Evolutionary conservation across 2,888 invertebrate genomes (phyloP).

Genomic region (Entomobrya proxima): DNA sequence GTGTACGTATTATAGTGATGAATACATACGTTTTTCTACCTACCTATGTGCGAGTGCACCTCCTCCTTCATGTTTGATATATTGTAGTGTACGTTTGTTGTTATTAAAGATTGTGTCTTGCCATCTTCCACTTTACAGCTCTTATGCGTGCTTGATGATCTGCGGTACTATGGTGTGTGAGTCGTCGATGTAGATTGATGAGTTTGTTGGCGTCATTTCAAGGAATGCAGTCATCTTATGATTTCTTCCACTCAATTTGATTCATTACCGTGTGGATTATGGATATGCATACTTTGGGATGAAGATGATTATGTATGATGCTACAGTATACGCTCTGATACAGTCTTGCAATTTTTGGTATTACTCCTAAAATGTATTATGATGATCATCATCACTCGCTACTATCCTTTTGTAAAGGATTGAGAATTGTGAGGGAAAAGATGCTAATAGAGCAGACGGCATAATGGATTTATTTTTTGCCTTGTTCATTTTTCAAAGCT

Average conservation of each 20-base stretch:
- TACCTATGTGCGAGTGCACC: not conserved
- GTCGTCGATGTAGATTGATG: slow-evolving; percentile 75
- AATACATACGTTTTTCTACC: not conserved
- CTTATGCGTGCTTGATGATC: slow-evolving; percentile 46
- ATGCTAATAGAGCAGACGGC: slow-evolving; percentile 2
- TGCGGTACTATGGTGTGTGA: slow-evolving; percentile 44
- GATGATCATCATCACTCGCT: not conserved
- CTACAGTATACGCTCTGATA: not conserved
- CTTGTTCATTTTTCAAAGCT: not conserved
- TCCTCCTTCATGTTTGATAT: not conserved
- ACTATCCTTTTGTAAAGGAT: slow-evolving; percentile 30
- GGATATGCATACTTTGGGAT: slow-evolving; percentile 34
- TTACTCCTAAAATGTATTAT: not conserved
- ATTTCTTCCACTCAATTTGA: slow-evolving; percentile 75
- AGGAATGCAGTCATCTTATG: slow-evolving; percentile 74
- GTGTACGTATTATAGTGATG: not conserved
- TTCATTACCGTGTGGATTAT: slow-evolving; percentile 72
- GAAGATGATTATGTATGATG: slow-evolving; percentile 31
- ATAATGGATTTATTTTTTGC: slow-evolving; percentile 52
- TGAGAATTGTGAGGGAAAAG: not conserved
- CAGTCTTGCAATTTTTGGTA: not conserved
- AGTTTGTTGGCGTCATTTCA: slow-evolving; percentile 75
- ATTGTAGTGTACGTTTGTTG: not conserved
- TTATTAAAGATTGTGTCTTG: slow-evolving; percentile 31
- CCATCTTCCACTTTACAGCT: slow-evolving; percentile 17